Conservation (phyloP, 2,113 vertebrate genomes). For the Pipra filicauda region DNA sequence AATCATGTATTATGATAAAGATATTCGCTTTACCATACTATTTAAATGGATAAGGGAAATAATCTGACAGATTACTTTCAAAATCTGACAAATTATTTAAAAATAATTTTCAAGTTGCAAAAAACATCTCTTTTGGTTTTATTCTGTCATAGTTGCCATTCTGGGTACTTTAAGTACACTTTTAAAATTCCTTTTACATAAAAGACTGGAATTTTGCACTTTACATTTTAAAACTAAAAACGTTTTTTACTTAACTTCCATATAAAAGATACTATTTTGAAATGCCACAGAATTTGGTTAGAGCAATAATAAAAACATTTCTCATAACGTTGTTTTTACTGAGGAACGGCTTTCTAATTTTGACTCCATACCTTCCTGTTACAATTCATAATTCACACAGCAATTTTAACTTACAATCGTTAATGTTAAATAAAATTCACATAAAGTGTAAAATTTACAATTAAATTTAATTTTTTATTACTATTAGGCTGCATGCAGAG, state of each 20-base stretch:
- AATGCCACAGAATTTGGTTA: not conserved
- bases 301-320: not conserved
- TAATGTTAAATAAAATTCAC: not conserved
- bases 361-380: not conserved
- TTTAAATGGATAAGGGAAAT: not conserved
- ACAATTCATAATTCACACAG: not conserved
- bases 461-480: not conserved
- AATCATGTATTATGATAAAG: not conserved
- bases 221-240: not conserved
- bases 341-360: not conserved
- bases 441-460: not conserved
- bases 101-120: not conserved
- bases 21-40: not conserved
- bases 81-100: not conserved
- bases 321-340: not conserved
- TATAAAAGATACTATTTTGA: not conserved
- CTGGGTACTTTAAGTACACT: not conserved
- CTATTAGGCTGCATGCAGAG: not conserved
- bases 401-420: not conserved
- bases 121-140: not conserved
- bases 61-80: not conserved
- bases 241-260: rapidly evolving
- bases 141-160: not conserved
- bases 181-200: not conserved
- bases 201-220: not conserved